Base-by-base conservation (phyloP, 1,140 invertebrate genomes). In the Phortica variegata region DNA sequence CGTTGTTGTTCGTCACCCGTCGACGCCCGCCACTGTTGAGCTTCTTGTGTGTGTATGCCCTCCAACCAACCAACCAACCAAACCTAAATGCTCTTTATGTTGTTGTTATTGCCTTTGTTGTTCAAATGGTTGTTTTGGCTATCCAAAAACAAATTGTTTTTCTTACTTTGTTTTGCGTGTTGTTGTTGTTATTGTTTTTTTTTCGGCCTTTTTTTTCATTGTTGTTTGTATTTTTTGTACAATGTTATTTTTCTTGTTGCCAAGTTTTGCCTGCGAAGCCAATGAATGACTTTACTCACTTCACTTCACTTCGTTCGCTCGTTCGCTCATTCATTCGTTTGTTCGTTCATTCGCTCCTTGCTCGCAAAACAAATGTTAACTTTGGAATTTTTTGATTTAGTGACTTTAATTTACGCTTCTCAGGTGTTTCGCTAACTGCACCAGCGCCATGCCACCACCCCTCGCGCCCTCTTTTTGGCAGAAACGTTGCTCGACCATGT, bases 381-480 rank as follows among this genome's bases (percentile, higher is more conserved):
- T 68, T 68, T 68, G 52, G 54, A 61, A 56, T 68, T 69, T 68
- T 68, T 69, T 66, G 66, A 71, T 66, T 71, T 71, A 71, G 66
- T 70, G 62, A 70, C 66, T 71, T 71, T 71, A 71, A 71, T 71
- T 71, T 71, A 60, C 60, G 66, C 66, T 61, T 55, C 57, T 61
- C 66, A 71, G 66, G 66, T 71, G 66, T 45, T 45, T 15, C 59
- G 60, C 40, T 56, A 58, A 60, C 61, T 66, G 61, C 70, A 56
- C 52, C 49, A 49, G 41, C 48, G 46, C 13, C 9, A 3, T 13
- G 15, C 42, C 20, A 17, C 18, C 3, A 18, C n/a, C 34, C 33
- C 8, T n/a, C n/a, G n/a, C n/a, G n/a, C n/a, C n/a, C n/a, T n/a
- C n/a, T n/a, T n/a, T n/a, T n/a, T n/a, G n/a, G n/a, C n/a, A n/a